These are phyloP conservation scores for Euleptes europaea DNA, from an alignment of 2,113 vertebrate genomes.

Conservation along the genomic window DNA sequence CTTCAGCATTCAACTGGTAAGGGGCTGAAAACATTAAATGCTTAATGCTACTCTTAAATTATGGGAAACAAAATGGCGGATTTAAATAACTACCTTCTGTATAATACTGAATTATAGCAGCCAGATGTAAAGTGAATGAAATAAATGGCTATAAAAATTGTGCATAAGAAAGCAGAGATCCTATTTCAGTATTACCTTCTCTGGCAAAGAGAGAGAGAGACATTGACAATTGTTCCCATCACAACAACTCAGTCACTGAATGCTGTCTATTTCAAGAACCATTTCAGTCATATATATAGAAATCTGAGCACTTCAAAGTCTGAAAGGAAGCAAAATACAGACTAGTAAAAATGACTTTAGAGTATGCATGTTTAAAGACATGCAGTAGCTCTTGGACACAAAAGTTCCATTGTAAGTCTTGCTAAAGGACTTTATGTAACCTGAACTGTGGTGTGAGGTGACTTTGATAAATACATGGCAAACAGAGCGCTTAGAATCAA, in stretches of 20 bases:
- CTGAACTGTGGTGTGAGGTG: slow-evolving; percentile 32
- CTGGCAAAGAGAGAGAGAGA: slow-evolving; percentile 53
- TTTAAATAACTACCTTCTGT: slow-evolving; percentile 30
- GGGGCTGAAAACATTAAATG: background rate
- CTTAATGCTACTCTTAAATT: slow-evolving; percentile 4
- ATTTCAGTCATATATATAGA: slow-evolving; percentile 39
- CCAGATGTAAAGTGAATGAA: background rate
- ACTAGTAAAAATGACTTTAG: slow-evolving; percentile 40
- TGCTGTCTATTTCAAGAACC: slow-evolving; percentile 48
- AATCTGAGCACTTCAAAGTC: slow-evolving; percentile 57
- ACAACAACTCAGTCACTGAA: slow-evolving; percentile 50
- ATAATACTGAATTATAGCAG: background rate
- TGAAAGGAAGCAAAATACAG: slow-evolving; percentile 47
- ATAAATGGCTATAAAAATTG: slow-evolving; percentile 40
- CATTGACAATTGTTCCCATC: slow-evolving; percentile 45
- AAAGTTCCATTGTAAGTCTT: slow-evolving; percentile 52
- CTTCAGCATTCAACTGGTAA: slow-evolving; percentile 47
- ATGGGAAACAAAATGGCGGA: slow-evolving; percentile 26
- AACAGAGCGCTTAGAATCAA: background rate
- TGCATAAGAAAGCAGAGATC: slow-evolving; percentile 39
- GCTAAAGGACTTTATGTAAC: slow-evolving; percentile 38
- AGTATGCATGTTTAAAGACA: slow-evolving; percentile 24
- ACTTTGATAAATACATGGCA: slow-evolving; percentile 41
- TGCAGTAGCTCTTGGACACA: slow-evolving; percentile 35
- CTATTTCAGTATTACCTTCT: slow-evolving; percentile 62